These are phyloP conservation scores for Cantharis lateralis DNA, from an alignment of 2,888 invertebrate species.

Conservation along the genomic window DNA sequence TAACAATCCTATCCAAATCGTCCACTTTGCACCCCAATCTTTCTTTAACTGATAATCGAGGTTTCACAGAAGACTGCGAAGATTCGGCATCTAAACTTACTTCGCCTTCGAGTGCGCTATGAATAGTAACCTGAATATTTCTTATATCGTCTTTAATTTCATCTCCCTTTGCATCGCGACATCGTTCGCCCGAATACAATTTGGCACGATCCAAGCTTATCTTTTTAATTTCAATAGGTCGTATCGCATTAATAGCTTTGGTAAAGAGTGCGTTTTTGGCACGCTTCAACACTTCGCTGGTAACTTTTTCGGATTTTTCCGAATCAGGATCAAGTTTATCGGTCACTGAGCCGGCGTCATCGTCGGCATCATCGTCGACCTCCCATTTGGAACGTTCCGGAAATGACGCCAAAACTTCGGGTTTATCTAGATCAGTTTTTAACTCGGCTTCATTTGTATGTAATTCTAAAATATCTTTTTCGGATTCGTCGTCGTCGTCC, in stretches of 20 bases:
- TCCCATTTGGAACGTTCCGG: slow-evolving; percentile 92
- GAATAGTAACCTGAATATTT: slow-evolving; percentile 63
- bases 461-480: slow-evolving; percentile 64
- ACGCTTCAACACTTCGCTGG: slow-evolving; percentile 85
- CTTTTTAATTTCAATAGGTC: slow-evolving; percentile 76
- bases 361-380: slow-evolving; percentile 66
- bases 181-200: slow-evolving; percentile 62
- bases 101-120: slow-evolving; percentile 53
- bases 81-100: slow-evolving; percentile 28
- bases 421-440: slow-evolving; percentile 56
- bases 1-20: slow-evolving; percentile 57
- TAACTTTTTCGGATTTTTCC: slow-evolving; percentile 70
- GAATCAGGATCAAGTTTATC: not conserved
- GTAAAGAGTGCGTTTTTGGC: slow-evolving; percentile 92
- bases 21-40: slow-evolving; percentile 78
- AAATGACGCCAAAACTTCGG: slow-evolving; percentile 71
- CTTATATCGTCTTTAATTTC: slow-evolving; percentile 47
- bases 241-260: slow-evolving; percentile 81
- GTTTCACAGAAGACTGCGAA: slow-evolving; percentile 58
- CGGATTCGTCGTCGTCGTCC: slow-evolving; percentile 51
- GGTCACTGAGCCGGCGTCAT: not conserved
- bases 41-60: slow-evolving; percentile 75
- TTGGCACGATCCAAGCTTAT: slow-evolving; percentile 72
- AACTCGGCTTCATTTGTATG: slow-evolving; percentile 63
- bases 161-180: slow-evolving; percentile 40